Conservation (phyloP, 1,140 invertebrate genomes). For the Danaus melanippus region DNA sequence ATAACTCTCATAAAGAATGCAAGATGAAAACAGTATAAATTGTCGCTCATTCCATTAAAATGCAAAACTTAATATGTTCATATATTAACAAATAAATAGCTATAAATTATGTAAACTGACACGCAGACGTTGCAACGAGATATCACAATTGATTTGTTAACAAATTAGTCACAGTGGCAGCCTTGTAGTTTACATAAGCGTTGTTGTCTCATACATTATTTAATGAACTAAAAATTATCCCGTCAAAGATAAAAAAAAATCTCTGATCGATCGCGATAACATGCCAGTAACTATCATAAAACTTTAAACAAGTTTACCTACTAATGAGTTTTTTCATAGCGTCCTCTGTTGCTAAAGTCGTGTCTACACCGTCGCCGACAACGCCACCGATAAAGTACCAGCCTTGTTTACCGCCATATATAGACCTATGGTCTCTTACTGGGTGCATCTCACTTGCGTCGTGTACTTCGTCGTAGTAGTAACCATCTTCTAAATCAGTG, state of each 20-base stretch:
- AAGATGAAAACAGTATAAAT: no score
- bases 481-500: conserved; percentile 38
- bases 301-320: conserved; percentile 76
- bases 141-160: no score
- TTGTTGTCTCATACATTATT: no score
- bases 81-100: no score
- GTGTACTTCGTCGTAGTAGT: conserved; percentile 43
- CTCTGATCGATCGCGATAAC: conserved; percentile 9
- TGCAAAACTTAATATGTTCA: no score
- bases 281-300: conserved; percentile 26
- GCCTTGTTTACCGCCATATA: conserved; percentile 78
- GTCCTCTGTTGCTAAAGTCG: conserved; percentile 74
- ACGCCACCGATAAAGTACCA: conserved; percentile 89
- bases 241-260: conserved; percentile 6
- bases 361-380: conserved; percentile 74
- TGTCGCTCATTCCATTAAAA: no score
- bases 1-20: no score
- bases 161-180: no score
- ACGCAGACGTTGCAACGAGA: no score
- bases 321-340: conserved; percentile 84
- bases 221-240: no score
- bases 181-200: no score
- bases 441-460: conserved; percentile 39
- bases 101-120: no score
- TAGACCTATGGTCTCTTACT: conserved; percentile 63